Conservation (phyloP, 2,797 vertebrate species). For the Danionella dracula region DNA sequence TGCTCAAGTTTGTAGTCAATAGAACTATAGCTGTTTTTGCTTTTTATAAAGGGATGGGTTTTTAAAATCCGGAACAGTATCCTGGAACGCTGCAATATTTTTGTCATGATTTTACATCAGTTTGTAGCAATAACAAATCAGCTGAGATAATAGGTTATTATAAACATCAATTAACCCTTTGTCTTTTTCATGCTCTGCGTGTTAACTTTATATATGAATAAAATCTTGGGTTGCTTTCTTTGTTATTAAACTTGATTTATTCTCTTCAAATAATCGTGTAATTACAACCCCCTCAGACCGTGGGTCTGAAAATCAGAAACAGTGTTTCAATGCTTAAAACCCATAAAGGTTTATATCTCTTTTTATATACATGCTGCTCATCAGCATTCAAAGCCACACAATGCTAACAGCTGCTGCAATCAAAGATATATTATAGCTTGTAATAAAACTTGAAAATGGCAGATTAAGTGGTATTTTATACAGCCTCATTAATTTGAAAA, state of each 20-base stretch:
- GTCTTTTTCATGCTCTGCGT: neutral
- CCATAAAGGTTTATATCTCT: conserved; percentile 37
- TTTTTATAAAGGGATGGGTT: conserved; percentile 16
- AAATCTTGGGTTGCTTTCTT: neutral
- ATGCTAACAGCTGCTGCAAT: conserved; percentile 48
- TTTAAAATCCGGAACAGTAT: neutral
- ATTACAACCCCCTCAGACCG: neutral
- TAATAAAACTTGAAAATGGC: conserved; percentile 54
- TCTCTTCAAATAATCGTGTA: conserved; percentile 15
- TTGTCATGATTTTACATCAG: too few relatives aligned
- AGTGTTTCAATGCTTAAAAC: conserved; percentile 26
- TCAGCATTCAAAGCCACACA: conserved; percentile 46
- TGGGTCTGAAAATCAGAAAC: conserved; percentile 7
- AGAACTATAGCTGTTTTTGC: conserved; percentile 28
- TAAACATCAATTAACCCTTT: neutral
- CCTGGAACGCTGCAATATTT: neutral
- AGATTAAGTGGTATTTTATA: conserved; percentile 61
- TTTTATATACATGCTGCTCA: conserved; percentile 42
- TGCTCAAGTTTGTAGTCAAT: conserved; percentile 30
- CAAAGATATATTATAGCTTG: conserved; percentile 54
- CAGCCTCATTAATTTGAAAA: conserved; percentile 52
- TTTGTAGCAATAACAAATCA: conserved; percentile 3
- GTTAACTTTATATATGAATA: conserved; percentile 11
- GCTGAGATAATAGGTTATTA: conserved; percentile 10
- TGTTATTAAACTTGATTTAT: neutral